Evolutionary conservation across 2,797 vertebrate genomes (phyloP).

Genomic region (Sciurus carolinensis): DNA sequence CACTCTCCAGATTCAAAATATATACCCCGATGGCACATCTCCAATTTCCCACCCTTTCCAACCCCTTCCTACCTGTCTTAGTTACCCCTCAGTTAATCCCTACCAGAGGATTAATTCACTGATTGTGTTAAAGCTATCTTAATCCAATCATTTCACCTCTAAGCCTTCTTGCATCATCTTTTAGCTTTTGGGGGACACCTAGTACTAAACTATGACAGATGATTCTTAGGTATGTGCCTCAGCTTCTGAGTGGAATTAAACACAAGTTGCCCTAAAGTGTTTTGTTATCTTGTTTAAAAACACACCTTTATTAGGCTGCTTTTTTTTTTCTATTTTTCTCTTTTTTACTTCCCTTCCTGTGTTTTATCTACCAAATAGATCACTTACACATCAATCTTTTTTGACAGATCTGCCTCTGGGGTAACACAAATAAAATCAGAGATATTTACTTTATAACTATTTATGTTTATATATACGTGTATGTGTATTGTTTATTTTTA

Average conservation of each 20-base stretch:
- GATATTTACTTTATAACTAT: not conserved
- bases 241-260: not conserved
- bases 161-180: no score
- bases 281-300: conserved; percentile 11
- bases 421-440: not conserved
- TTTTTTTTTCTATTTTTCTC: not conserved
- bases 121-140: no score
- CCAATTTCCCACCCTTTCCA: no score
- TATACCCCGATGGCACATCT: no score
- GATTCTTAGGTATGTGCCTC: not conserved
- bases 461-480: no score
- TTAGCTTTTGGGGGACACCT: no score
- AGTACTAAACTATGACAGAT: not conserved
- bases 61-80: no score
- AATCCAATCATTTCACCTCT: no score
- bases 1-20: no score
- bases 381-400: not conserved
- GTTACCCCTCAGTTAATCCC: no score
- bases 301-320: not conserved
- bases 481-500: conserved; percentile 37
- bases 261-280: not conserved
- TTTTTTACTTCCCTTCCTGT: not conserved
- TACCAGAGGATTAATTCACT: no score
- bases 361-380: not conserved
- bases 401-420: not conserved